A percentile compares a stretch with the other conserved stretches of the same genome.
Conservation (phyloP, 2,113 vertebrate species). For the Hepsetus odoe region DNA sequence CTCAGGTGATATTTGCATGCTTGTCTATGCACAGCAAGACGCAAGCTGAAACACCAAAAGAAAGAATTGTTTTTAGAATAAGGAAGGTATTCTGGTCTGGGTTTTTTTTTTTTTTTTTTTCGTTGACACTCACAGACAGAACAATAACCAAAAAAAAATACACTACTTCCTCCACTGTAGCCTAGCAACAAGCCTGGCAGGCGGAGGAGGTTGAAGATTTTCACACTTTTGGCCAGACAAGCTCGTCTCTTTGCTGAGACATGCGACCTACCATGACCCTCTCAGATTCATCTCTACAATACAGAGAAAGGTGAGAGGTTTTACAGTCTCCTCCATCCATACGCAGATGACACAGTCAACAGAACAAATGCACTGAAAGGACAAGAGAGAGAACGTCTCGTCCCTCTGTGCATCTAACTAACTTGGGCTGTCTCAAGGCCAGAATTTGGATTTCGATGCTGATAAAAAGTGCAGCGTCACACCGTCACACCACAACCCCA, state of each 20-base stretch:
- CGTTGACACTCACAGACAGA: slow-evolving; percentile 12
- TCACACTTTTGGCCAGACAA: slow-evolving; percentile 53
- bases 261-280: slow-evolving; percentile 48
- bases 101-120: not conserved
- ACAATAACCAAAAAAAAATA: slow-evolving; percentile 19
- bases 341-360: slow-evolving; percentile 19
- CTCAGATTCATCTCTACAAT: slow-evolving; percentile 25
- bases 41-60: not conserved
- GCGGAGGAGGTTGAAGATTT: slow-evolving; percentile 53
- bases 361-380: slow-evolving; percentile 25
- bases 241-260: slow-evolving; percentile 54
- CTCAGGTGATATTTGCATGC: not conserved
- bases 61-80: slow-evolving; percentile 20
- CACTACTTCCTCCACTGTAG: slow-evolving; percentile 52
- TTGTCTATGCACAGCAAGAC: not conserved
- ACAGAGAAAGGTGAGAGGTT: slow-evolving; percentile 8
- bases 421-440: not conserved
- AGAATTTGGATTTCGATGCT: not conserved
- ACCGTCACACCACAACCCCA: too few species aligned
- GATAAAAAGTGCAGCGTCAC: not conserved
- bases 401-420: slow-evolving; percentile 12
- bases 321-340: slow-evolving; percentile 28
- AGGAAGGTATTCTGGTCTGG: slow-evolving; percentile 46
- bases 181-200: slow-evolving; percentile 56
- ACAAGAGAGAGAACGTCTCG: slow-evolving; percentile 28